Evolutionary conservation across 1,140 invertebrate species (phyloP).

Genomic region (Nasonia longicornis): DNA sequence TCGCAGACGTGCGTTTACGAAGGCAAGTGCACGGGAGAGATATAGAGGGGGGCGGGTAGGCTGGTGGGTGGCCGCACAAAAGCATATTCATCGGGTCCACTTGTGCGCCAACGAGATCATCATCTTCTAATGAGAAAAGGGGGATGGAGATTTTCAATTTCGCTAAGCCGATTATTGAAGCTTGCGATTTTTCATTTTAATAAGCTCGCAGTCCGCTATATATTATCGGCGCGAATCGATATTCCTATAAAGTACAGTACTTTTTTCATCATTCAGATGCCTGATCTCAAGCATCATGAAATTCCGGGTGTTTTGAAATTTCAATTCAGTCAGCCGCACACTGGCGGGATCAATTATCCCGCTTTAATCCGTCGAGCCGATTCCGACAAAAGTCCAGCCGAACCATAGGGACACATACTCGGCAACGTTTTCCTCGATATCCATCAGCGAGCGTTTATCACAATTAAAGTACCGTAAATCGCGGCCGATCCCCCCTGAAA

Average conservation of each 20-base stretch:
- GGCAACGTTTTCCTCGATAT: no score
- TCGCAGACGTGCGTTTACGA: background rate
- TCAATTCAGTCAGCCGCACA: no score
- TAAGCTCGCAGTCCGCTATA: background rate
- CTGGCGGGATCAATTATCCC: no score
- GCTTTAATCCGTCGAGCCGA: no score
- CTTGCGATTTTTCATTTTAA: background rate
- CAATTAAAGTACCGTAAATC: slow-evolving; percentile 4
- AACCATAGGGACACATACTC: no score
- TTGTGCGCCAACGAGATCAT: background rate
- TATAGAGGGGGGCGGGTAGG: background rate
- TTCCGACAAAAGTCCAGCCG: no score
- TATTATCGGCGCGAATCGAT: background rate
- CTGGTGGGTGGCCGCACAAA: background rate
- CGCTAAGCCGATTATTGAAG: background rate
- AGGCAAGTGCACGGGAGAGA: background rate
- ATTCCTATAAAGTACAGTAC: background rate
- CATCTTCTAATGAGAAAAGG: background rate
- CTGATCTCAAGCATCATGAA: no score
- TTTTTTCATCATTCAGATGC: no score
- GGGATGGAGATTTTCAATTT: background rate
- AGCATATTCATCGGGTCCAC: slow-evolving; percentile 5
- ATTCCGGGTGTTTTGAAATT: no score
- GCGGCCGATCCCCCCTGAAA: no score
- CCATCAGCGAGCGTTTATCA: background rate